Base-by-base conservation (phyloP, 2,797 vertebrate genomes). In the Chelmon rostratus region DNA sequence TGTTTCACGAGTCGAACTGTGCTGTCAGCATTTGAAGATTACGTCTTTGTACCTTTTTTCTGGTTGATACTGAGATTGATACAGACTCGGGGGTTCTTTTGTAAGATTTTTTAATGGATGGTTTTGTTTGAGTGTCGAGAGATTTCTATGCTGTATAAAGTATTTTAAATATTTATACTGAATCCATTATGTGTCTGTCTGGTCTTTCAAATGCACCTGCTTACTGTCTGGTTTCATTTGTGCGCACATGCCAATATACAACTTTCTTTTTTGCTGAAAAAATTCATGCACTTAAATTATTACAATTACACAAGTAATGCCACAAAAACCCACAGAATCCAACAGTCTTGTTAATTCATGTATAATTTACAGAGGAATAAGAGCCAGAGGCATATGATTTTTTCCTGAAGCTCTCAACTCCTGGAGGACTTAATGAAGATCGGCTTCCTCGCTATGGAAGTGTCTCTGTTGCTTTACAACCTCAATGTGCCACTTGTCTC, bases 81-180 rank as follows among this genome's bases (percentile, higher is more conserved):
- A 87, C 83, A 33, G 86, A 86, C 65, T 87, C 33, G 21, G 79
- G 84, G 68, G 79, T 74, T 85, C 84, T 94, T 90, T 96, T 96
- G 92, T 95, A 96, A 89, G 90, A 89, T 95, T 96, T 96, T 96
- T 82, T 95, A 95, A 93, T 61, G 83, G 86, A 90, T 78, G 89
- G 84, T 89, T 93, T 94, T 93, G 88, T 90, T 92, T 79, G 89
- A 83, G 90, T 94, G 93, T 93, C 73, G 76, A 94, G 92, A 96
- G 93, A 95, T 96, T 96, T 96, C 91, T 96, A 96, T 92, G 91
- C 91, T 96, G 94, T 96, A 94, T 93, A 94, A 94, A 94, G 86
- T 93, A 94, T 95, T 96, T 95, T 91, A 95, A 95, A 96, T 94
- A 95, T 95, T 95, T 95, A 95, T 94, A 95, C 86, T 82, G 68